These are phyloP conservation scores for Tribolium freemani DNA, from an alignment of 2,888 invertebrate species.

Conservation along the genomic window DNA sequence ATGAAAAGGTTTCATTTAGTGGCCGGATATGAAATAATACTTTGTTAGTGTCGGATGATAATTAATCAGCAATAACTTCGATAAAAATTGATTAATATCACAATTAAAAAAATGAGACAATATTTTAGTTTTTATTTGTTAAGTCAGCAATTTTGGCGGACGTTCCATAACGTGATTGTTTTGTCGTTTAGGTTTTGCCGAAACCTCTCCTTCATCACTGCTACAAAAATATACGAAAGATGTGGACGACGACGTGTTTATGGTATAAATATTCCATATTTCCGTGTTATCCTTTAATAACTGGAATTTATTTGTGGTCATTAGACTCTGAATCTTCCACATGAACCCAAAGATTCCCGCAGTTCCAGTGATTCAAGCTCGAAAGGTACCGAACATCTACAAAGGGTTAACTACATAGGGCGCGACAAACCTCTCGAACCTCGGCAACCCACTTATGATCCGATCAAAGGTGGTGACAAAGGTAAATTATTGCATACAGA, in stretches of 20 bases:
- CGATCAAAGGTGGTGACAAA: conserved; percentile 61
- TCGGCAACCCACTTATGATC: conserved; percentile 61
- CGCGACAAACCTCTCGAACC: conserved; percentile 66
- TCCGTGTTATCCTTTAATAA: not conserved
- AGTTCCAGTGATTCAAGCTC: conserved; percentile 77
- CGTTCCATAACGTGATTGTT: not conserved
- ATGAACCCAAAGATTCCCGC: conserved; percentile 83
- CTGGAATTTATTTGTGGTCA: conserved; percentile 52
- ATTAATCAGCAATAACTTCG: not conserved
- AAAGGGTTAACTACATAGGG: conserved; percentile 74
- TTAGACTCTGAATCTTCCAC: conserved; percentile 89
- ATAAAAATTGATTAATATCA: not conserved
- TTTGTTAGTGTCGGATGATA: not conserved
- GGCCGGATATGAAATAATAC: not conserved
- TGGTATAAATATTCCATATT: conserved; percentile 72
- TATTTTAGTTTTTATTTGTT: not conserved
- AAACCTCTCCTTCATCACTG: conserved; percentile 79
- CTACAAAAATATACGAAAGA: conserved; percentile 81
- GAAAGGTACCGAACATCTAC: conserved; percentile 70
- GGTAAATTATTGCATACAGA: conserved; percentile 44
- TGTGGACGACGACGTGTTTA: conserved; percentile 94
- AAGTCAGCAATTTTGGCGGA: not conserved
- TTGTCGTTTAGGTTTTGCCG: conserved; percentile 77
- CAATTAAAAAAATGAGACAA: not conserved
- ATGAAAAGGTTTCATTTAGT: not conserved